These are phyloP conservation scores for Opisthograptis luteolata DNA, from an alignment of 2,888 invertebrate species.

Conservation along the genomic window DNA sequence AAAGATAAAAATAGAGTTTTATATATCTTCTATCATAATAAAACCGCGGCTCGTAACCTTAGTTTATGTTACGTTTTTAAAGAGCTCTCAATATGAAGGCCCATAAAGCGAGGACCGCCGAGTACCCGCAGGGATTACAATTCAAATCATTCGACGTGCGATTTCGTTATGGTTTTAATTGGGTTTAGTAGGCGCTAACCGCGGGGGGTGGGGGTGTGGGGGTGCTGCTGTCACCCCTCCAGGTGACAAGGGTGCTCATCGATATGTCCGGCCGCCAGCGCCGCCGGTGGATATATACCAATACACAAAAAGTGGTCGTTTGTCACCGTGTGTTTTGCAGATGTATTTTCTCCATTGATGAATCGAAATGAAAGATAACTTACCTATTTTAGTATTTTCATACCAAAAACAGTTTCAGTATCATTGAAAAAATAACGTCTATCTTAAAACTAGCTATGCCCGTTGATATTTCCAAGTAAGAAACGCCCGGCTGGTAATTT, in stretches of 20 bases:
- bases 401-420: no score
- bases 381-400: no score
- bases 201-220: no score
- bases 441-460: no score
- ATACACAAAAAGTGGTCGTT: conserved; percentile 10
- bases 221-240: not conserved
- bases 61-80: conserved; percentile 1
- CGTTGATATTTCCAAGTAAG: no score
- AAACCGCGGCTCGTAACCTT: conserved; percentile 8
- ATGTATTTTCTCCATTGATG: not conserved
- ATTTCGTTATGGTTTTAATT: conserved; percentile 13
- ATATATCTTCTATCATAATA: conserved; percentile 16
- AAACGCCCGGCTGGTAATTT: no score
- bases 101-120: not conserved
- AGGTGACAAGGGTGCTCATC: conserved; percentile 16
- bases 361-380: not conserved
- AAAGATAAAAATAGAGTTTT: conserved; percentile 8
- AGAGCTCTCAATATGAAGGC: conserved; percentile 5
- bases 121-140: conserved; percentile 1
- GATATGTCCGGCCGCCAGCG: not conserved
- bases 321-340: not conserved
- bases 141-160: conserved; percentile 5
- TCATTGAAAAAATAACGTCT: no score
- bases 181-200: not conserved
- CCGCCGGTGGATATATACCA: conserved; percentile 9